Evolutionary conservation across 2,888 invertebrate genomes (phyloP).

Genomic region (Andrena trimmerana): DNA sequence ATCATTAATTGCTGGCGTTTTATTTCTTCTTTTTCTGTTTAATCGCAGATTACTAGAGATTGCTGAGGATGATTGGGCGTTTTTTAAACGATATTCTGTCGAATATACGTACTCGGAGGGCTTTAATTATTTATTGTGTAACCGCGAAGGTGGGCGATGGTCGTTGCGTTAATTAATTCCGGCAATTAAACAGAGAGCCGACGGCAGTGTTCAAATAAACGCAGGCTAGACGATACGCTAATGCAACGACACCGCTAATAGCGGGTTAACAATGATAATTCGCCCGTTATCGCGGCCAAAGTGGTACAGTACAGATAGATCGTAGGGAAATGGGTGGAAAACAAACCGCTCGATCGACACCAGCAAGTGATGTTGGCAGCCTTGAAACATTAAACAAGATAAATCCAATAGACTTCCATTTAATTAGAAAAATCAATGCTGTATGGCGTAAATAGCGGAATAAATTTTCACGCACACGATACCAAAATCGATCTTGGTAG

Average conservation of each 20-base stretch:
- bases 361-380: constrained; percentile 34
- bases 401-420: constrained; percentile 22
- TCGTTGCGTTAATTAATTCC: constrained; percentile 62
- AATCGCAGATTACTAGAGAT: neutral
- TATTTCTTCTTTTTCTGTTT: neutral
- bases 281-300: constrained; percentile 61
- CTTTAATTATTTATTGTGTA: constrained; percentile 45
- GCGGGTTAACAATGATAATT: constrained; percentile 68
- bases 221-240: constrained; percentile 56
- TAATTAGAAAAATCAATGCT: neutral
- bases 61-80: neutral
- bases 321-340: constrained; percentile 55
- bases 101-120: neutral
- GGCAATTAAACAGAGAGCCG: constrained; percentile 52
- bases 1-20: neutral
- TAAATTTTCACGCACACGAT: neutral
- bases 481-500: no score
- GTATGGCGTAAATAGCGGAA: neutral
- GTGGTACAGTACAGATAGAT: constrained; percentile 61
- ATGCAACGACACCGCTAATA: constrained; percentile 56
- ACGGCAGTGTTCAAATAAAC: constrained; percentile 55
- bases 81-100: neutral
- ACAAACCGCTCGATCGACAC: constrained; percentile 41
- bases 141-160: constrained; percentile 32
- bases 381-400: constrained; percentile 41